A percentile compares a stretch with the other conserved stretches of the same genome.
Evolutionary conservation across 2,888 invertebrate species (phyloP).

Genomic region (Tethea ocularis): DNA sequence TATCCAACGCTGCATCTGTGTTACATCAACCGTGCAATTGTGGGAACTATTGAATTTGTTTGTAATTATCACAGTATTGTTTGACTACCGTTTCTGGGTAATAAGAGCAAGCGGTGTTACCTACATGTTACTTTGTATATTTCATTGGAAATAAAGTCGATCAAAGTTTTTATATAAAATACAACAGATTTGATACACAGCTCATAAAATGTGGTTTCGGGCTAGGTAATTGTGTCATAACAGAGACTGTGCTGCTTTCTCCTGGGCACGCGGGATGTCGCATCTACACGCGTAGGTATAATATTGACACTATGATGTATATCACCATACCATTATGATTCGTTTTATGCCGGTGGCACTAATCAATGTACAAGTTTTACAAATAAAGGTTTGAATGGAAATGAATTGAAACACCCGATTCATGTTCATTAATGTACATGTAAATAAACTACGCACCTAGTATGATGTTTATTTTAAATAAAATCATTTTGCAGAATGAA

Average conservation of each 20-base stretch:
- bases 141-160: not conserved
- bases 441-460: not conserved
- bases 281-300: conserved; percentile 20
- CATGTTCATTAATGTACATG: not conserved
- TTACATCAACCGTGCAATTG: conserved; percentile 60
- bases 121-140: not conserved
- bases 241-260: conserved; percentile 41
- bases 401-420: not conserved
- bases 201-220: conserved; percentile 18
- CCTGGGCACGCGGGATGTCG: conserved; percentile 28
- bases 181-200: conserved; percentile 13
- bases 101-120: conserved; percentile 35
- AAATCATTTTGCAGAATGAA: conserved; percentile 5
- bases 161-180: not conserved
- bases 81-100: conserved; percentile 49
- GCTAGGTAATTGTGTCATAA: conserved; percentile 38
- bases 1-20: conserved; percentile 59
- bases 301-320: conserved; percentile 13
- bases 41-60: conserved; percentile 56
- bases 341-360: not conserved
- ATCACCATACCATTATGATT: conserved; percentile 14
- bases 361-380: conserved; percentile 4
- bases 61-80: conserved; percentile 45
- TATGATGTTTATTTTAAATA: conserved; percentile 1
- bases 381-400: conserved; percentile 1